Base-by-base conservation (phyloP, 2,797 vertebrate species). In the Acridotheres tristis region DNA sequence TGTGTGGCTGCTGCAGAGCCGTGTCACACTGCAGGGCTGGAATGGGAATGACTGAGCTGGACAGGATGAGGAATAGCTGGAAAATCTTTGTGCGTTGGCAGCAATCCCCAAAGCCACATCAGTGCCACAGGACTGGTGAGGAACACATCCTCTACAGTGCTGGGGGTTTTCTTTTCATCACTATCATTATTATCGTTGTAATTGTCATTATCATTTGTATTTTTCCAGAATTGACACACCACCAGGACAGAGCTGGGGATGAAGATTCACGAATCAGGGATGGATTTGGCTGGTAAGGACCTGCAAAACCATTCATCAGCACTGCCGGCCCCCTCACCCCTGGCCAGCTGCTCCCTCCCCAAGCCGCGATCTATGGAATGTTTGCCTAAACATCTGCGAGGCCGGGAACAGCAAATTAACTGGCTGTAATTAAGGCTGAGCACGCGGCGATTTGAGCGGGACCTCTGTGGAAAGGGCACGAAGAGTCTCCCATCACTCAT, bases 401-500 rank as follows among this genome's bases (percentile, higher is more conserved):
- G 69, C 73, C 79, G 63, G 57, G 30, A 78, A 16, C 43, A 74
- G 82, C 68, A 48, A 94, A 96, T 89, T 78, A 93, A 72, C 71
- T 55, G 27, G 18, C 58, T 40, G 51, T 77, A 89, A 94, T 91
- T 73, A 69, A 85, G 59, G 67, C 88, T 86, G 53, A 59, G 63
- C 48, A 84, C 9, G 53, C 0, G 4, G 69, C 40, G 67, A 42
- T 87, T 77, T 86, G 58, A 94, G 82, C 82, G 11, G 4, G 36
- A 88, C 95, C 92, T 86, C 19, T 38, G 65, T 23, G 34, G 8
- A 45, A 77, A 81, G 92, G 89, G 73, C 61, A 84, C 66, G 10
- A 23, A 36, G 43, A 55, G 16, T 32, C 79, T 76, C 67, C 84
- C 79, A 40, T 73, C 68, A 50, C 43, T 95, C 71, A 55, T 72